A percentile compares a stretch with the other conserved stretches of the same genome.
Conservation (phyloP, 2,888 invertebrate species). For the Idaea straminata region DNA sequence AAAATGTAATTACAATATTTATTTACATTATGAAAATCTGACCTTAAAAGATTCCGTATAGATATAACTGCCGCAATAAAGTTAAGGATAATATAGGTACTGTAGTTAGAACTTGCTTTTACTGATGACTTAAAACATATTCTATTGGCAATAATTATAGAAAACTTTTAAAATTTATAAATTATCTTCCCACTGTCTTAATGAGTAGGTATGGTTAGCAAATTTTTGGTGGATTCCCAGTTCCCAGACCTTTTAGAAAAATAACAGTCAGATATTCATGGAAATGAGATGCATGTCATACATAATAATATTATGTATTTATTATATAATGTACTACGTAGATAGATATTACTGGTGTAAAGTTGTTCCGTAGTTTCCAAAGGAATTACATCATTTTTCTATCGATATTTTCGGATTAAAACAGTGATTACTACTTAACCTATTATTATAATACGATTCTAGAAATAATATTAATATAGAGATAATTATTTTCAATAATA, state of each 20-base stretch:
- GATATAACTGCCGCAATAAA: too few species aligned
- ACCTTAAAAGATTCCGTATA: too few species aligned
- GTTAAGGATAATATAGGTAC: too few species aligned
- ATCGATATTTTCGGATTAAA: constrained; percentile 70
- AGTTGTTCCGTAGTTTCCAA: constrained; percentile 12
- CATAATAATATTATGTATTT: too few species aligned
- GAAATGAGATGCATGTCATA: neutral
- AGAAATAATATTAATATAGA: constrained; percentile 42
- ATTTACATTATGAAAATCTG: too few species aligned
- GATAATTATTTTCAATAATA: constrained; percentile 68
- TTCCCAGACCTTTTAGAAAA: neutral
- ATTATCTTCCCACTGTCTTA: neutral
- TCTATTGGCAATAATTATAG: too few species aligned
- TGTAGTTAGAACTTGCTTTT: too few species aligned
- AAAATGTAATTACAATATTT: too few species aligned
- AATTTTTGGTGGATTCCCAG: neutral
- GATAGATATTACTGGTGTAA: neutral
- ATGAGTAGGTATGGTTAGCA: neutral
- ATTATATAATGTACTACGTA: neutral
- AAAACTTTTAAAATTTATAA: neutral
- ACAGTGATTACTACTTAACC: constrained; percentile 71
- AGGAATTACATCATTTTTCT: constrained; percentile 52
- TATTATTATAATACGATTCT: constrained; percentile 56
- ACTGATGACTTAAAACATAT: too few species aligned
- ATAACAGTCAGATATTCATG: neutral